Conservation (phyloP, 2,888 invertebrate genomes). For the Cancer borealis region DNA sequence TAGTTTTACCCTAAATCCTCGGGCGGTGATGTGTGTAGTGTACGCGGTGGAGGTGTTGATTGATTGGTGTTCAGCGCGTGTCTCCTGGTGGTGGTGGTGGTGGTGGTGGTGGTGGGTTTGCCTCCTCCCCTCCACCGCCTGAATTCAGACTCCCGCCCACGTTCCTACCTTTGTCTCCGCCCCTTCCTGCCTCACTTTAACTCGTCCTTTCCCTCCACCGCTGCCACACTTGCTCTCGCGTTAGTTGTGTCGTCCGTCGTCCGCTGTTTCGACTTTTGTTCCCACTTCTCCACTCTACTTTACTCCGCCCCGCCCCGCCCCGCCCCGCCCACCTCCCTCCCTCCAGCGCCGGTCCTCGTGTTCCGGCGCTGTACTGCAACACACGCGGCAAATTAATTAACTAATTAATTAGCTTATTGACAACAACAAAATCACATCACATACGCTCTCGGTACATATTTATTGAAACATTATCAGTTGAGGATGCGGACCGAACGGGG, state of each 20-base stretch:
- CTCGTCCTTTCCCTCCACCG: neutral
- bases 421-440: neutral
- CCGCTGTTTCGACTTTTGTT: constrained; percentile 11
- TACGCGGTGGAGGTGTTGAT: neutral
- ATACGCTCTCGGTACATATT: constrained; percentile 7
- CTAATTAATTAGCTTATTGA: constrained; percentile 20
- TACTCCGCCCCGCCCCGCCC: neutral
- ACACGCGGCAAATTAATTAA: constrained; percentile 11
- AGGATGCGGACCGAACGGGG: neutral
- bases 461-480: neutral
- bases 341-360: neutral
- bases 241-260: constrained; percentile 20
- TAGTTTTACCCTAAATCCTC: too few species aligned
- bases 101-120: neutral
- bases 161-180: constrained; percentile 1
- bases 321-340: neutral
- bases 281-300: neutral
- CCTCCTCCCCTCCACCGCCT: neutral
- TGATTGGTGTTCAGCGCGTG: neutral
- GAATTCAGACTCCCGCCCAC: constrained; percentile 20
- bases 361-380: neutral
- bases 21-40: too few species aligned
- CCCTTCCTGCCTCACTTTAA: neutral
- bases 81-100: neutral
- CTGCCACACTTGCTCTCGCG: neutral